A percentile compares a stretch with the other conserved stretches of the same genome.
Conservation (phyloP, 2,113 vertebrate species). For the Daboia siamensis region DNA sequence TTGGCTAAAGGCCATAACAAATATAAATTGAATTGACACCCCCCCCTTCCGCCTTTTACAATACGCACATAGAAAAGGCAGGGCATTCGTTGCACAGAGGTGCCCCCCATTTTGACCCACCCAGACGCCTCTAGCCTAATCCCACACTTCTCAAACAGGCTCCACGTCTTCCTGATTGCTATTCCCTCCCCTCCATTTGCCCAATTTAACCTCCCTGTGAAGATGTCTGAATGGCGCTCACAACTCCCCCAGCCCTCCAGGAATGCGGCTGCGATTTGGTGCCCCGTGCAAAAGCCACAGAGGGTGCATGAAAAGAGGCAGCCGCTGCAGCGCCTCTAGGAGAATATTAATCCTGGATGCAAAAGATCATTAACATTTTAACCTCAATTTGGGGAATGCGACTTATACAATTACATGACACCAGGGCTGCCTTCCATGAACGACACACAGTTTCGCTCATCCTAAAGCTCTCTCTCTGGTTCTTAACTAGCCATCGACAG, state of each 20-base stretch:
- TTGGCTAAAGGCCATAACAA: background rate
- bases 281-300: background rate
- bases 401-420: slow-evolving; percentile 67
- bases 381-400: slow-evolving; percentile 78
- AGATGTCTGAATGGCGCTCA: background rate
- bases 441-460: slow-evolving; percentile 33
- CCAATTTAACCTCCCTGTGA: background rate
- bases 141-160: background rate
- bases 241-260: background rate
- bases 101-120: background rate
- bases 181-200: background rate
- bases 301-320: slow-evolving; percentile 51
- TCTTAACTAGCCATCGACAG: slow-evolving; percentile 52
- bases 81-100: background rate
- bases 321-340: slow-evolving; percentile 59
- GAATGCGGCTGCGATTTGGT: background rate
- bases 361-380: slow-evolving; percentile 86
- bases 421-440: slow-evolving; percentile 51
- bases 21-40: background rate
- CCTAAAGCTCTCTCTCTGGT: background rate
- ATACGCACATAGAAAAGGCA: background rate
- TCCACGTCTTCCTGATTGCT: background rate
- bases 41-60: background rate
- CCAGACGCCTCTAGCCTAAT: background rate
- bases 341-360: slow-evolving; percentile 75